Percentiles rank a stretch among this genome's conserved stretches.
phyloP scores from a whole-genome alignment of 2,113 vertebrate species.

The Romanogobio albipinnatus region DNA sequence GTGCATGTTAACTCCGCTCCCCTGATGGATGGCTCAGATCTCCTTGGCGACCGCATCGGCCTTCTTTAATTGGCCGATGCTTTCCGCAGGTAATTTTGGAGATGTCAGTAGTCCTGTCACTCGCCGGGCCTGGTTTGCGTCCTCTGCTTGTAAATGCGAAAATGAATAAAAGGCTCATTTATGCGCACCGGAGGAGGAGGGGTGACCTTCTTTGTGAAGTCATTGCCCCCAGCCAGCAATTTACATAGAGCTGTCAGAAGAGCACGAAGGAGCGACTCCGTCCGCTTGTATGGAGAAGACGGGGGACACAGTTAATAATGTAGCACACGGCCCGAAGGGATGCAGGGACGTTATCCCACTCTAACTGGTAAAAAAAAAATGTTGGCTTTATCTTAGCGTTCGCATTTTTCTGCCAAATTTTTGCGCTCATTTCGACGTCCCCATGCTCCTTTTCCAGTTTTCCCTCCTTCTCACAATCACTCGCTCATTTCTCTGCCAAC shows the following conservation, averaged over 20 bases:
- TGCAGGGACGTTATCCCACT: slow-evolving; percentile 40
- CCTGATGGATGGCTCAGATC: slow-evolving; percentile 54
- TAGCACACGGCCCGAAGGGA: slow-evolving; percentile 73
- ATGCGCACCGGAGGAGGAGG: slow-evolving; percentile 72
- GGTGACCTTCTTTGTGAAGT: slow-evolving; percentile 83
- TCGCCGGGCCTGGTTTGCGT: slow-evolving; percentile 38
- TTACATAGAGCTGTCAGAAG: slow-evolving; percentile 81
- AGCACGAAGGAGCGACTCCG: slow-evolving; percentile 60
- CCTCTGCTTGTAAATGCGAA: slow-evolving; percentile 74
- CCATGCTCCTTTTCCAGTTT: slow-evolving; percentile 32
- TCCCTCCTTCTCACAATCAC: slow-evolving; percentile 35
- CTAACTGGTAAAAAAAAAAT: slow-evolving; percentile 37
- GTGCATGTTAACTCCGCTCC: slow-evolving; percentile 41
- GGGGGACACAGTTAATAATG: slow-evolving; percentile 77
- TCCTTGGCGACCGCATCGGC: slow-evolving; percentile 53
- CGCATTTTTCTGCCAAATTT: slow-evolving; percentile 49
- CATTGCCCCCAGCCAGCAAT: slow-evolving; percentile 78
- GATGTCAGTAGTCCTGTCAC: slow-evolving; percentile 65
- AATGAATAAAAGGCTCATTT: slow-evolving; percentile 80
- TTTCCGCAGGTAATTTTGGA: slow-evolving; percentile 70
- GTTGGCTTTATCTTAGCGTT: slow-evolving; percentile 13
- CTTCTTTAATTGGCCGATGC: slow-evolving; percentile 68
- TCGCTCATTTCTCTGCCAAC: slow-evolving; percentile 41
- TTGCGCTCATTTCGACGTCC: slow-evolving; percentile 45
- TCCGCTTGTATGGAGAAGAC: slow-evolving; percentile 59